Conservation (phyloP, 1,140 invertebrate genomes). For the Pararge aegeria region DNA sequence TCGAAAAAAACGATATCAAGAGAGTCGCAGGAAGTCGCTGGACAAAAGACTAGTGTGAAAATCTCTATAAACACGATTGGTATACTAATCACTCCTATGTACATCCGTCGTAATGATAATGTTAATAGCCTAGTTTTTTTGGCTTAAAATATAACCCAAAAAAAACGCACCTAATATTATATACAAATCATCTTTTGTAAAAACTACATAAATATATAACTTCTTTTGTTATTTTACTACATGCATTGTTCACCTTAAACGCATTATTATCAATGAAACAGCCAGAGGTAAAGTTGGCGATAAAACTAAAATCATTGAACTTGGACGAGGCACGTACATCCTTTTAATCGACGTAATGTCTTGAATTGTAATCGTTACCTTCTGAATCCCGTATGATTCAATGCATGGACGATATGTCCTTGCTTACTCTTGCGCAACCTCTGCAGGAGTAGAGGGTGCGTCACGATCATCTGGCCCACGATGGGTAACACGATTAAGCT, state of each 20-base stretch:
- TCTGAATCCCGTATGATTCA: slow-evolving; percentile 42
- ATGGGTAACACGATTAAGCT: slow-evolving; percentile 51
- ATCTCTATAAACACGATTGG: too few relatives aligned
- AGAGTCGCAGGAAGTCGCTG: too few relatives aligned
- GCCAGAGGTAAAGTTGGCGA: slow-evolving; percentile 14
- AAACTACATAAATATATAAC: too few relatives aligned
- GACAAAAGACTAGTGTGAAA: too few relatives aligned
- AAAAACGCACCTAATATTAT: too few relatives aligned
- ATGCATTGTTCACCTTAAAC: slow-evolving; percentile 1
- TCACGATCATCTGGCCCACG: slow-evolving; percentile 37
- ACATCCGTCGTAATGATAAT: too few relatives aligned
- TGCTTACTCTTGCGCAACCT: slow-evolving; percentile 48
- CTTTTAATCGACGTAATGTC: slow-evolving; percentile 32
- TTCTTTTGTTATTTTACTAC: too few relatives aligned
- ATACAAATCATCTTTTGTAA: too few relatives aligned
- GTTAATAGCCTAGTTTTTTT: too few relatives aligned
- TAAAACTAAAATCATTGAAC: slow-evolving; percentile 36
- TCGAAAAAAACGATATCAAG: too few relatives aligned
- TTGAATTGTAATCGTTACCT: slow-evolving; percentile 35
- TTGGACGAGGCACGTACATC: slow-evolving; percentile 34
- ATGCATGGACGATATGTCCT: slow-evolving; percentile 36
- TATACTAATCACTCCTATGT: too few relatives aligned
- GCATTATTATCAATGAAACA: slow-evolving; percentile 9
- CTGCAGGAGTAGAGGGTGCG: slow-evolving; percentile 44
- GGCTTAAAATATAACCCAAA: too few relatives aligned